Evolutionary conservation across 2,797 vertebrate species (phyloP).

Genomic region (Parauchenoglanis punctatus): DNA sequence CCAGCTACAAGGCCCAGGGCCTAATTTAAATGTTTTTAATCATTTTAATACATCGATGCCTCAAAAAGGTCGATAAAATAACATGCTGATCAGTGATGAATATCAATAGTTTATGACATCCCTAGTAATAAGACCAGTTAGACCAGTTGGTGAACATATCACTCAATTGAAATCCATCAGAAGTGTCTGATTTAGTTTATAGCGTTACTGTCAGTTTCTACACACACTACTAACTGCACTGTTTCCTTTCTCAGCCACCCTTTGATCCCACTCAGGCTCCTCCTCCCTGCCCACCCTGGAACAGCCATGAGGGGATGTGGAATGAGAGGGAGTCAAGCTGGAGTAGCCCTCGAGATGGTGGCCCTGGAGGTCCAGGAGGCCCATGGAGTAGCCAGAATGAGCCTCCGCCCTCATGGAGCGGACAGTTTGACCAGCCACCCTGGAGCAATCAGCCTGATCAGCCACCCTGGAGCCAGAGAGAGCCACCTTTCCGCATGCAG

Average conservation of each 20-base stretch:
- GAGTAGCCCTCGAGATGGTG: slow-evolving; percentile 85
- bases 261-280: slow-evolving; percentile 86
- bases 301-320: slow-evolving; percentile 96
- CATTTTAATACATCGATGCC: no score
- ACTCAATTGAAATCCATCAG: neutral
- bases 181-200: neutral
- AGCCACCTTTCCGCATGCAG: slow-evolving; percentile 95
- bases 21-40: no score
- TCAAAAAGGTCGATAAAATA: no score
- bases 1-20: no score
- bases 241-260: slow-evolving; percentile 49
- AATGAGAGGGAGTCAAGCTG: slow-evolving; percentile 91
- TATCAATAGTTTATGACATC: no score
- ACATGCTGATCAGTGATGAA: no score
- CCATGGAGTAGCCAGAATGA: slow-evolving; percentile 91
- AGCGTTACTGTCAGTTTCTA: neutral
- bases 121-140: no score
- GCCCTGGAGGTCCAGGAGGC: slow-evolving; percentile 80
- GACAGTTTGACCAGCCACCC: slow-evolving; percentile 88
- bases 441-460: slow-evolving; percentile 95
- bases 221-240: neutral
- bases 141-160: neutral
- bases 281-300: slow-evolving; percentile 95
- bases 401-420: slow-evolving; percentile 87
- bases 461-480: slow-evolving; percentile 94